A percentile compares a stretch with the other conserved stretches of the same genome.
phyloP scores from a whole-genome alignment of 2,888 invertebrate species.

The Adelognathus sp. region DNA sequence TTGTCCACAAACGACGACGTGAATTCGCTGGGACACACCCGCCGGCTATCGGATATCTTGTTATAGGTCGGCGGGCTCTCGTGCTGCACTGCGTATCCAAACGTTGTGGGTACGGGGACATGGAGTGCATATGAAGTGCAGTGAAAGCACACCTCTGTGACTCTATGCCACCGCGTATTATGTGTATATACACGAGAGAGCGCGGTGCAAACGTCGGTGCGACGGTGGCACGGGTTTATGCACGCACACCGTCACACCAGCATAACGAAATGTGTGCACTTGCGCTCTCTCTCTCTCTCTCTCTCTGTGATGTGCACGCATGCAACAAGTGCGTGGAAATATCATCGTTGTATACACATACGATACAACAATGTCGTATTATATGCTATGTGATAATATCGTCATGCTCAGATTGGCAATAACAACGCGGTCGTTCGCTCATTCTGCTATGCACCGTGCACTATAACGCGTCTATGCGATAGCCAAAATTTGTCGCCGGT shows the following conservation, averaged over 20 bases:
- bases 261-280: slow-evolving; percentile 18
- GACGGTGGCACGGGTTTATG: neutral
- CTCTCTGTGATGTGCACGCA: slow-evolving; percentile 77
- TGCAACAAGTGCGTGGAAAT: slow-evolving; percentile 80
- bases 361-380: slow-evolving; percentile 22
- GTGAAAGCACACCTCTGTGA: slow-evolving; percentile 71
- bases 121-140: slow-evolving; percentile 80
- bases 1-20: slow-evolving; percentile 68
- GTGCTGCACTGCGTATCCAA: slow-evolving; percentile 40
- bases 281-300: no score
- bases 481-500: no score
- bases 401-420: slow-evolving; percentile 78
- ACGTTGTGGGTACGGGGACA: slow-evolving; percentile 68
- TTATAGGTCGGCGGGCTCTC: slow-evolving; percentile 72
- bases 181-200: slow-evolving; percentile 68
- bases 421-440: slow-evolving; percentile 56
- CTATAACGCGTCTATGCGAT: neutral
- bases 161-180: slow-evolving; percentile 65
- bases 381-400: slow-evolving; percentile 71
- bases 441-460: slow-evolving; percentile 53
- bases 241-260: slow-evolving; percentile 62
- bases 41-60: slow-evolving; percentile 75
- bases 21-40: slow-evolving; percentile 65
- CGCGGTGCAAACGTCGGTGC: slow-evolving; percentile 58
- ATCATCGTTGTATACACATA: slow-evolving; percentile 67